These are phyloP conservation scores for Tinamus guttatus DNA, from an alignment of 2,113 vertebrate genomes.

Conservation along the genomic window DNA sequence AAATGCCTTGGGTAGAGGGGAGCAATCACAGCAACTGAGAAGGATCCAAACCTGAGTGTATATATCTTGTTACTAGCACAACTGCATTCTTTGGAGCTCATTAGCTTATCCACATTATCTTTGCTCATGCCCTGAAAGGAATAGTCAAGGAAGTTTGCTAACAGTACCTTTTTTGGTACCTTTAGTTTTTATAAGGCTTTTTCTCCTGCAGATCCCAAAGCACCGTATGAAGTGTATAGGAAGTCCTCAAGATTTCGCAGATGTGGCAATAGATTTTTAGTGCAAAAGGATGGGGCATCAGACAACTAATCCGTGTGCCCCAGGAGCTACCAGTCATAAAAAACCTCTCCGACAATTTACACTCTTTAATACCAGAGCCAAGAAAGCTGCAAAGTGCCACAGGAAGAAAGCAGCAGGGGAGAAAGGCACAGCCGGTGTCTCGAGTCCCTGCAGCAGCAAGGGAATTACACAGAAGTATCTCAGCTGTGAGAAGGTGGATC, in stretches of 20 bases:
- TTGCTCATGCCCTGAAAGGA: neutral
- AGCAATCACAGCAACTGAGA: neutral
- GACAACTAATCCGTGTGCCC: neutral
- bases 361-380: neutral
- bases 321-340: neutral
- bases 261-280: neutral
- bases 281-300: neutral
- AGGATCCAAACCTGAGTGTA: neutral
- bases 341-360: neutral
- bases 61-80: constrained; percentile 24
- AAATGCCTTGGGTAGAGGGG: constrained; percentile 41
- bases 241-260: neutral
- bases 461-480: neutral
- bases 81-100: constrained; percentile 7
- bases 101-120: neutral
- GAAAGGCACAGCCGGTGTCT: neutral
- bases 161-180: neutral
- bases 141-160: neutral
- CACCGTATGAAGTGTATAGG: neutral
- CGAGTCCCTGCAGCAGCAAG: neutral
- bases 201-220: neutral
- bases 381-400: neutral
- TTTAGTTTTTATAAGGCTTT: neutral
- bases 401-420: accelerated
- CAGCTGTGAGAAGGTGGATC: neutral